These are phyloP conservation scores for Casuarius casuarius DNA, from an alignment of 2,113 vertebrate genomes.

Conservation along the genomic window DNA sequence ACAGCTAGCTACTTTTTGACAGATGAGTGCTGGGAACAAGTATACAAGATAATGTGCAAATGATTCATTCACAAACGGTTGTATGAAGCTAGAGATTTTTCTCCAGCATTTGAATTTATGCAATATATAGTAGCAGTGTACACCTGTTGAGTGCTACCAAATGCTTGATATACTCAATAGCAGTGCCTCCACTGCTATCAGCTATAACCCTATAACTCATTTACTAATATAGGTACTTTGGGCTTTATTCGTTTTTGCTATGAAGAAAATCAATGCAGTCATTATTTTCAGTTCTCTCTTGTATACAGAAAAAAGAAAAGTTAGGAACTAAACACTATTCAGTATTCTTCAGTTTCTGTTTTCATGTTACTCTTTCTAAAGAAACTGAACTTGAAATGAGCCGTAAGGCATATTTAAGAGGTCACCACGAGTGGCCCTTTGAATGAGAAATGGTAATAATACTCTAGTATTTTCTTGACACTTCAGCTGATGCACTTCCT, in stretches of 20 bases:
- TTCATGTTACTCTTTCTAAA: neutral
- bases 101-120: neutral
- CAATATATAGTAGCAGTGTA: neutral
- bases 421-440: neutral
- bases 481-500: neutral
- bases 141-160: rapidly evolving
- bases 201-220: neutral
- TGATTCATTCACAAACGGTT: neutral
- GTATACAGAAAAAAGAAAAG: neutral
- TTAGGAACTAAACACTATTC: neutral
- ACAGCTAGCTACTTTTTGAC: neutral
- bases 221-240: neutral
- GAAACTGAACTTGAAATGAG: neutral
- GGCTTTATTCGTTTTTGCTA: neutral
- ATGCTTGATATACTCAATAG: neutral
- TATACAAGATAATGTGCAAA: neutral
- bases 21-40: neutral
- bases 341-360: neutral
- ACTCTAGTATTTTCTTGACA: neutral
- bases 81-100: neutral
- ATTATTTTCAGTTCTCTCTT: neutral
- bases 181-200: neutral
- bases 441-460: neutral
- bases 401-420: neutral
- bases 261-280: neutral